Percentiles rank a stretch among this genome's conserved stretches.
phyloP scores from a whole-genome alignment of 1,140 invertebrate genomes.

The Rhopalosiphum maidis region DNA sequence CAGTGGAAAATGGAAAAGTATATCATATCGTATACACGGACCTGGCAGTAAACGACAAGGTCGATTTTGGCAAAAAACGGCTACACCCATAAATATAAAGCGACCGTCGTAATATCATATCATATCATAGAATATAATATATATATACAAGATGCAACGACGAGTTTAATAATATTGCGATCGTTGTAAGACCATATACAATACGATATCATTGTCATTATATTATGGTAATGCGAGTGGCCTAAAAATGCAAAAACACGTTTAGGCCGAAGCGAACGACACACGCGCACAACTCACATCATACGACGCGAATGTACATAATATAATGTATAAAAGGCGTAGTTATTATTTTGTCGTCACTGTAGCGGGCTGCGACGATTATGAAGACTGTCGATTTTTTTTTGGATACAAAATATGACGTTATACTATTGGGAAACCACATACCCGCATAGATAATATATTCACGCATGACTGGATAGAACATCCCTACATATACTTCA shows the following conservation, averaged over 20 bases:
- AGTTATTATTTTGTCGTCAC: neutral
- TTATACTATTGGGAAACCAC: neutral
- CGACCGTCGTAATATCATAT: neutral
- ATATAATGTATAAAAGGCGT: neutral
- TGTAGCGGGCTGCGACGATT: neutral
- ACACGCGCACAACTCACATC: neutral
- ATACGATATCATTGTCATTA: neutral
- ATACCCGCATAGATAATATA: neutral
- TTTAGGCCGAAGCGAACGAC: neutral
- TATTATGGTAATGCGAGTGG: neutral
- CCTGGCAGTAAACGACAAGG: neutral
- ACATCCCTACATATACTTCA: neutral
- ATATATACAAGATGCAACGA: neutral
- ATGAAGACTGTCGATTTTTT: neutral
- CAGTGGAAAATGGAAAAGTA: neutral
- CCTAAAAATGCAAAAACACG: slow-evolving; percentile 26
- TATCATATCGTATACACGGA: neutral
- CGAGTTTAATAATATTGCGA: neutral
- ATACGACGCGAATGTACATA: neutral
- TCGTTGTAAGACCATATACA: neutral
- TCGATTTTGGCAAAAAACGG: neutral
- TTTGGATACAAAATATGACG: neutral
- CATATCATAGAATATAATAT: neutral
- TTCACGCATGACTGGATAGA: neutral
- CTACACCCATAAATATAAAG: neutral